phyloP scores from a whole-genome alignment of 1,140 invertebrate species.

The Pogonus chalceus region DNA sequence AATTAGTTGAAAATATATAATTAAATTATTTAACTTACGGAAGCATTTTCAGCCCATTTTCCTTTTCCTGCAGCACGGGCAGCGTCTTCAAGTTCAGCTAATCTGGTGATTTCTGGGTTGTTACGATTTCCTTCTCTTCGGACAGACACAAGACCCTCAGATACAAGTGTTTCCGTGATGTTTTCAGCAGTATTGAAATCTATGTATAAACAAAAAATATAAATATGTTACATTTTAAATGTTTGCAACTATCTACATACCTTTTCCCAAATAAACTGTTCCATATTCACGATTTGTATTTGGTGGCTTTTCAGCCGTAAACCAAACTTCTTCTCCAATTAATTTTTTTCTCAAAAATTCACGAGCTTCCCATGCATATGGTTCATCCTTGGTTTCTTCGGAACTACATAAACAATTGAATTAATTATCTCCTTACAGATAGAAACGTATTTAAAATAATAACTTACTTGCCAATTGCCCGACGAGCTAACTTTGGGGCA shows the following conservation, averaged over 20 bases:
- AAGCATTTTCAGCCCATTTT: conserved; percentile 54
- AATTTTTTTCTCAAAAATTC: conserved; percentile 89
- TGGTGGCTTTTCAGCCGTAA: conserved; percentile 59
- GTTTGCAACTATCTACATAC: conserved; percentile 30
- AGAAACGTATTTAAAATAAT: neutral
- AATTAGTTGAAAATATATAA: neutral
- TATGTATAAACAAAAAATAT: conserved; percentile 26
- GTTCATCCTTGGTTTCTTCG: conserved; percentile 76
- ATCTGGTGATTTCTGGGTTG: conserved; percentile 49
- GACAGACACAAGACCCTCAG: conserved; percentile 79
- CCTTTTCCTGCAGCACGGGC: conserved; percentile 83
- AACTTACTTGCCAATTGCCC: conserved; percentile 52
- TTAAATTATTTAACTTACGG: conserved; percentile 19
- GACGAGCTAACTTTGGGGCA: conserved; percentile 83
- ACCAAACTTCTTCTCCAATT: conserved; percentile 80
- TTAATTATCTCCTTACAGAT: conserved; percentile 6
- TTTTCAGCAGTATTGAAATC: conserved; percentile 70
- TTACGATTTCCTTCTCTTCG: conserved; percentile 64
- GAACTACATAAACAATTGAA: conserved; percentile 17
- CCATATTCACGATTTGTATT: conserved; percentile 80
- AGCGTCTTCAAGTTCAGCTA: conserved; percentile 81
- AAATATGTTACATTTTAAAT: conserved; percentile 3
- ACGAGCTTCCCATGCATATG: conserved; percentile 92
- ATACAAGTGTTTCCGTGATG: conserved; percentile 74
- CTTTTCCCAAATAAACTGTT: conserved; percentile 73